Percentiles rank a stretch among this genome's conserved stretches.
Conservation (phyloP, 2,888 invertebrate species). For the Cheilosia urbana region DNA sequence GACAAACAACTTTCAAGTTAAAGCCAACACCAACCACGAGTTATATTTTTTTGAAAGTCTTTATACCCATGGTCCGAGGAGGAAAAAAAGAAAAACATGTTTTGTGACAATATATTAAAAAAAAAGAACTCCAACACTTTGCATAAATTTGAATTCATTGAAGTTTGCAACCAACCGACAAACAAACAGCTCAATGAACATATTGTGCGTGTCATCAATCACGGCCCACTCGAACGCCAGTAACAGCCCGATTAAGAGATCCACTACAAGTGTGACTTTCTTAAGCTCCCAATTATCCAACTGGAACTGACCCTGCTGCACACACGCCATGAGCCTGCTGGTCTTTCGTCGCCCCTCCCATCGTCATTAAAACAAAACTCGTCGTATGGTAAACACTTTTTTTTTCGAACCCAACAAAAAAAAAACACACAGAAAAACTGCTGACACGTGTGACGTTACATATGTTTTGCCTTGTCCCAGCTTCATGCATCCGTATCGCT, state of each 20-base stretch:
- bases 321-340: slow-evolving; percentile 23
- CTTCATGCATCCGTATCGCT: slow-evolving; percentile 11
- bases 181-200: slow-evolving; percentile 32
- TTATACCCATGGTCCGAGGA: no score
- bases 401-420: not conserved
- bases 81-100: no score
- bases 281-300: slow-evolving; percentile 1
- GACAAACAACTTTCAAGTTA: no score
- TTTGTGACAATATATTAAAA: slow-evolving; percentile 14
- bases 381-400: slow-evolving; percentile 33
- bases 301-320: slow-evolving; percentile 39
- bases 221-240: slow-evolving; percentile 1
- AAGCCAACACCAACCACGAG: no score
- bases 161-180: not conserved
- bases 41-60: no score
- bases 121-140: slow-evolving; percentile 4
- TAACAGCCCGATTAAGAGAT: slow-evolving; percentile 18
- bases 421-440: slow-evolving; percentile 10
- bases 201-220: slow-evolving; percentile 27
- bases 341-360: not conserved
- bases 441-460: slow-evolving; percentile 56
- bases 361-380: not conserved
- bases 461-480: slow-evolving; percentile 35
- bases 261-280: slow-evolving; percentile 3
- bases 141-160: slow-evolving; percentile 50